phyloP scores from a whole-genome alignment of 2,113 vertebrate species.

The Atractosteus spatula region DNA sequence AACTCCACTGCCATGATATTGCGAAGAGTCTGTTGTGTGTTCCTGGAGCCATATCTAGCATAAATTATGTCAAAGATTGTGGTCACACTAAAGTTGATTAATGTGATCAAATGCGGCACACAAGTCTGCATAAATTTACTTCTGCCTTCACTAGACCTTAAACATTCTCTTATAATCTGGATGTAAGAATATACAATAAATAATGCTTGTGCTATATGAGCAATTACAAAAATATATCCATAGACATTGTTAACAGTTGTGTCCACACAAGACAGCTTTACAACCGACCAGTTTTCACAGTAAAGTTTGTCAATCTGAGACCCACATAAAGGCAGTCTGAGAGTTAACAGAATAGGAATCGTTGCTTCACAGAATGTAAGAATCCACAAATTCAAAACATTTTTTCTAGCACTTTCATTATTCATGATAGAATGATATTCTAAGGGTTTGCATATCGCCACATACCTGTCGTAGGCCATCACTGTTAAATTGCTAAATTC shows the following conservation, averaged over 20 bases:
- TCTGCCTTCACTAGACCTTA: conserved; percentile 3
- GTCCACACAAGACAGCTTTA: conserved; percentile 7
- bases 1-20: conserved; percentile 17
- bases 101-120: conserved; percentile 12
- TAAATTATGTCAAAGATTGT: conserved; percentile 18
- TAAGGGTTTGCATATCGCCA: not conserved
- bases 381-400: not conserved
- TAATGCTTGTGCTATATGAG: not conserved
- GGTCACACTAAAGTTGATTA: conserved; percentile 4
- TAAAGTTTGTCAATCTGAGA: not conserved
- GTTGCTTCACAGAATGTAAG: not conserved
- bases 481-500: conserved; percentile 18
- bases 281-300: not conserved
- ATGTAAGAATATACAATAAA: not conserved
- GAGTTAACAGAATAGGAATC: not conserved
- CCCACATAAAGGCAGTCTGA: conserved; percentile 2
- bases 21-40: conserved; percentile 9
- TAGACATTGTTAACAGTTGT: conserved; percentile 5
- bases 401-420: not conserved
- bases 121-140: conserved; percentile 16
- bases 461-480: conserved; percentile 25
- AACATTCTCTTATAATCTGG: not conserved
- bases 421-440: conserved; percentile 3
- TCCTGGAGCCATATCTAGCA: conserved; percentile 11
- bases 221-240: not conserved